Evolutionary conservation across 2,797 vertebrate species (phyloP).

Genomic region (Rallus crepitans): DNA sequence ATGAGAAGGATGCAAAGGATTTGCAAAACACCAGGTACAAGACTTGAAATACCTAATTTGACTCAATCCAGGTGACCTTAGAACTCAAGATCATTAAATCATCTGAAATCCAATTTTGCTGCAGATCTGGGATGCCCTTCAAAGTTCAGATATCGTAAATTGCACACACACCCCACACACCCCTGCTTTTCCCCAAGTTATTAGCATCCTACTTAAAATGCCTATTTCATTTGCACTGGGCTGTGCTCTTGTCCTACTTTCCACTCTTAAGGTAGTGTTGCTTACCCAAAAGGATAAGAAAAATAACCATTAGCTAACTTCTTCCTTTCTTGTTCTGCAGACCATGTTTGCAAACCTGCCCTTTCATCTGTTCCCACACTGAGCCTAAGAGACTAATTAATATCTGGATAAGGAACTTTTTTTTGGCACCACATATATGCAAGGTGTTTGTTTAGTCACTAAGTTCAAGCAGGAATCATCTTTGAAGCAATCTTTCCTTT

Average conservation of each 20-base stretch:
- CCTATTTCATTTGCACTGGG: neutral
- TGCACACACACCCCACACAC: neutral
- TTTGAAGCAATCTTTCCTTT: conserved; percentile 41
- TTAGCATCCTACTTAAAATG: neutral
- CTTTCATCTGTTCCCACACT: conserved; percentile 35
- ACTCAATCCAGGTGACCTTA: neutral
- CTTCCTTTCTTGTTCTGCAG: neutral
- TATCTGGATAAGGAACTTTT: neutral
- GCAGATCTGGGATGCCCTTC: neutral
- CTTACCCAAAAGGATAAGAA: neutral
- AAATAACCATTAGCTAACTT: conserved; percentile 18
- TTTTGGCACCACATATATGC: neutral
- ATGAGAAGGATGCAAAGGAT: neutral
- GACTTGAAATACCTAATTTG: neutral
- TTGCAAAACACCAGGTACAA: neutral
- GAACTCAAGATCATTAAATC: neutral
- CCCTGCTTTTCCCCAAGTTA: neutral
- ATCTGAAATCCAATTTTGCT: conserved; percentile 8
- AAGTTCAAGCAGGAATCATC: conserved; percentile 8
- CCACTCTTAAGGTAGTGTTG: neutral
- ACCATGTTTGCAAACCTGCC: neutral
- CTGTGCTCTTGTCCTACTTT: conserved; percentile 19
- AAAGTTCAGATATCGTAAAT: neutral
- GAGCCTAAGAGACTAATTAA: conserved; percentile 57
- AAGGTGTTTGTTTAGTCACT: conserved; percentile 33